Evolutionary conservation across 1,140 invertebrate genomes (phyloP), one percentile per base, ranked within the genome.

Genomic region (Cydia fagiglandana): DNA sequence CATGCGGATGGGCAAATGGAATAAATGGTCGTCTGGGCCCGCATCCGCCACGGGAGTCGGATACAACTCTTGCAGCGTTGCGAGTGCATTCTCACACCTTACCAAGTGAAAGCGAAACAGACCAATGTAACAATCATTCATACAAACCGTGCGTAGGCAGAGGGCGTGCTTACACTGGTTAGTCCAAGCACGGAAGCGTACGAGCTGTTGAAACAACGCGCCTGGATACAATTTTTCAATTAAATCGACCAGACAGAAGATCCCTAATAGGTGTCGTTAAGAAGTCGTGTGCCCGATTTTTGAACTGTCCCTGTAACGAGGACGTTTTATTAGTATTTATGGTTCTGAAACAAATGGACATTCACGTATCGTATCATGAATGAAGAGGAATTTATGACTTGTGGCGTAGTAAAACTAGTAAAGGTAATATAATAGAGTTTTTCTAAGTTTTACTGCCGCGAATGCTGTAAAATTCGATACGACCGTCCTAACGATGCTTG

Each of bases 191-290:
- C 0, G 2, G 9, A 20, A 9, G 56, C 10, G 56, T 17, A 24
- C 2, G 24, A 20, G 56, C 24, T 4, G 56, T 24, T 24, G 56
- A n/a, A 20, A 61, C 56, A 61, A 61, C 56, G 56, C 56, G 56
- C 56, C 84, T 89, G 84, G 86, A 91, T 91, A 93, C 91, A 93
- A 93, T 93, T 93, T 93, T 93, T 93, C 91, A 93, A 93, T 93
- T 93, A 91, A 90, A 93, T 85, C 86, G 86, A 88, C 89, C 91
- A 92, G 91, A 92, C 91, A 90, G 84, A 92, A 92, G 89, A 91
- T 89, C 89, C 88, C 87, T 92, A 92, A 91, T 92, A 91, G 91
- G 91, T 92, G 91, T 91, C 91, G 91, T 92, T 91, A 92, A 92
- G 89, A 87, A 91, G 89, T 90, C 89, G 88, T 92, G 90, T 91